Percentiles rank a stretch among this genome's conserved stretches.
Evolutionary conservation across 2,888 invertebrate genomes (phyloP).

Genomic region (Autographa gamma): DNA sequence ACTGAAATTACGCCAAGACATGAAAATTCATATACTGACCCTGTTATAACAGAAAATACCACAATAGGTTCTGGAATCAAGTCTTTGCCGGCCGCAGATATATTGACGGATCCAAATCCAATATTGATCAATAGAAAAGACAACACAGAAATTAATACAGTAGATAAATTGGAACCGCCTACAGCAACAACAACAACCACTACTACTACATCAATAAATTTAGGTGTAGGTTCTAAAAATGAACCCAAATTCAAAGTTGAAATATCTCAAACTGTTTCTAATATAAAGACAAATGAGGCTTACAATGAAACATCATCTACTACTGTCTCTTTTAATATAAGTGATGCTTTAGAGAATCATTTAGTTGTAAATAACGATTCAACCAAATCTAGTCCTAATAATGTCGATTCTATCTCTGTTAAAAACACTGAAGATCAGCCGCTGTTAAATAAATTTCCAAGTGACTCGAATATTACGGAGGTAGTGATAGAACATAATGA

Average conservation of each 20-base stretch:
- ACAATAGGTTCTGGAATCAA: not conserved
- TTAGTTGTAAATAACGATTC: not conserved
- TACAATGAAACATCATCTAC: not conserved
- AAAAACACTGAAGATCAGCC: not conserved
- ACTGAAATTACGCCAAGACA: not conserved
- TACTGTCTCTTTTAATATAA: not conserved
- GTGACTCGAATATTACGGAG: not conserved
- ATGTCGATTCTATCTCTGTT: not conserved
- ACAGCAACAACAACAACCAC: not conserved
- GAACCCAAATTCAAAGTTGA: not conserved
- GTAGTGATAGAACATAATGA: not conserved
- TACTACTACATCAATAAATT: not conserved
- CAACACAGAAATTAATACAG: not conserved
- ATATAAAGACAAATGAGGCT: not conserved
- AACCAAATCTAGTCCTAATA: not conserved
- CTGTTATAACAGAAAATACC: not conserved
- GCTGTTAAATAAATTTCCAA: constrained; percentile 4
- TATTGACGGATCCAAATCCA: not conserved
- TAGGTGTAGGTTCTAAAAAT: not conserved
- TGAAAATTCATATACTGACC: not conserved
- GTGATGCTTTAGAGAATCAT: not conserved
- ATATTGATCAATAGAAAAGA: not conserved
- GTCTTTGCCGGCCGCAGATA: not conserved
- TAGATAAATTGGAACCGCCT: not conserved
- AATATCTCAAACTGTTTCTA: not conserved